Conservation (phyloP, 2,888 invertebrate species). For the Drosophila vallismaia region DNA sequence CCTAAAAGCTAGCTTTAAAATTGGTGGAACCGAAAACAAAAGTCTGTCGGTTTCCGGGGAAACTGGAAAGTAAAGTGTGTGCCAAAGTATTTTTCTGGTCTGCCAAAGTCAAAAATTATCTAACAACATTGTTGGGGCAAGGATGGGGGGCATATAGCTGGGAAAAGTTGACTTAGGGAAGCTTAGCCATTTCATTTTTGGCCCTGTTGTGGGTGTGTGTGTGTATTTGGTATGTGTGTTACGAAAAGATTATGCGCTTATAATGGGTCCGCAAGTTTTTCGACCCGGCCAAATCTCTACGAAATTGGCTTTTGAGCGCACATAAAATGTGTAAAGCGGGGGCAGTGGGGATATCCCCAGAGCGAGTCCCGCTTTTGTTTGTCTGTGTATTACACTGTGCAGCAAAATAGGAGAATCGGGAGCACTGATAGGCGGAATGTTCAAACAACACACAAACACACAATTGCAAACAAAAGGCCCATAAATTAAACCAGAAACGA, state of each 20-base stretch:
- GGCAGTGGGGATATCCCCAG: slow-evolving; percentile 21
- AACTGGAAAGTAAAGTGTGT: background rate
- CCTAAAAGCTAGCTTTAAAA: slow-evolving; percentile 61
- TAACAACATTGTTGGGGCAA: slow-evolving; percentile 49
- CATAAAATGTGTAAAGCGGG: slow-evolving; percentile 72
- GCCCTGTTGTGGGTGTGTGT: slow-evolving; percentile 24
- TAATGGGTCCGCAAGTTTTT: slow-evolving; percentile 74
- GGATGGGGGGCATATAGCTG: background rate
- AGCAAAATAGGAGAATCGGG: slow-evolving; percentile 48
- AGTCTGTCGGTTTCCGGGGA: background rate
- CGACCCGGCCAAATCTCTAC: slow-evolving; percentile 67
- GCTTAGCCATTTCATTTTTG: slow-evolving; percentile 72
- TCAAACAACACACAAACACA: slow-evolving; percentile 29
- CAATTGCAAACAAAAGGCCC: slow-evolving; percentile 47
- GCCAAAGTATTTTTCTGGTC: slow-evolving; percentile 36
- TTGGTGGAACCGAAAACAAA: slow-evolving; percentile 17
- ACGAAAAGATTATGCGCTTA: slow-evolving; percentile 76
- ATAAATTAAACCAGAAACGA: slow-evolving; percentile 74
- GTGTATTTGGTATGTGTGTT: slow-evolving; percentile 47
- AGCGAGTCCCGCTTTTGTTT: slow-evolving; percentile 16
- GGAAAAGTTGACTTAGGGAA: slow-evolving; percentile 41
- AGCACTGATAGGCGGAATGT: slow-evolving; percentile 41
- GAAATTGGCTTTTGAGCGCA: slow-evolving; percentile 78
- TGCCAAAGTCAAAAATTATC: slow-evolving; percentile 64
- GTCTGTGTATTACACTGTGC: slow-evolving; percentile 64